These are phyloP conservation scores for Mirounga angustirostris DNA, from an alignment of 2,113 vertebrate species.

Conservation along the genomic window DNA sequence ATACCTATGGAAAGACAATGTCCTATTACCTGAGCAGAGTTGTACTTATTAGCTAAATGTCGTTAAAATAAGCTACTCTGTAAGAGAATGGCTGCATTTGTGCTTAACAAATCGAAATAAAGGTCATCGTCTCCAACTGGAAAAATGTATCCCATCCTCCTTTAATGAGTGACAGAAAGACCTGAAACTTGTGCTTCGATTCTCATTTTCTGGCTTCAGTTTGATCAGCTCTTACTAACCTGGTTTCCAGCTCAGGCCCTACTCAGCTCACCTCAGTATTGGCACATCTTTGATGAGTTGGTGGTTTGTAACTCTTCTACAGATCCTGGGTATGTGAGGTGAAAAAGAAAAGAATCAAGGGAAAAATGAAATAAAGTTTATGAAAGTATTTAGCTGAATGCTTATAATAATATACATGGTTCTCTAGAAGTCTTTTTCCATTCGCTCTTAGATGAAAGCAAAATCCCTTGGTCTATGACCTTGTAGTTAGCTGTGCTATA, in stretches of 20 bases:
- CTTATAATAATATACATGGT: neutral
- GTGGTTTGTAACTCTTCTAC: neutral
- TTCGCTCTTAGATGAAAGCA: neutral
- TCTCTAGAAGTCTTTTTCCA: neutral
- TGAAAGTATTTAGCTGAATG: neutral
- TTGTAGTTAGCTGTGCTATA: neutral
- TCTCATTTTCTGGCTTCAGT: neutral
- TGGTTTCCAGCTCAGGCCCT: neutral
- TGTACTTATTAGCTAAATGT: neutral
- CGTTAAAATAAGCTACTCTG: slow-evolving; percentile 17
- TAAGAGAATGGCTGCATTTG: neutral
- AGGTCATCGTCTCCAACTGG: neutral
- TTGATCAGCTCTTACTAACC: neutral
- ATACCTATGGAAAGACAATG: neutral
- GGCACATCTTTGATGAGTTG: neutral
- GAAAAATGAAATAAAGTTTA: slow-evolving; percentile 24
- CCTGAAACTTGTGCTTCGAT: neutral
- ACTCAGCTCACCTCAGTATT: neutral
- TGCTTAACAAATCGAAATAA: slow-evolving; percentile 10
- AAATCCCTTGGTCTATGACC: neutral
- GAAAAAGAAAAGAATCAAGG: slow-evolving; percentile 27
- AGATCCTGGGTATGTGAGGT: neutral
- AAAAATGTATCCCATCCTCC: neutral
- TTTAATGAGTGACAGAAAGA: neutral
- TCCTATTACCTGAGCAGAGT: neutral